Percentiles rank a stretch among this genome's conserved stretches.
Evolutionary conservation across 2,797 vertebrate species (phyloP).

Genomic region (Gorsachius magnificus): DNA sequence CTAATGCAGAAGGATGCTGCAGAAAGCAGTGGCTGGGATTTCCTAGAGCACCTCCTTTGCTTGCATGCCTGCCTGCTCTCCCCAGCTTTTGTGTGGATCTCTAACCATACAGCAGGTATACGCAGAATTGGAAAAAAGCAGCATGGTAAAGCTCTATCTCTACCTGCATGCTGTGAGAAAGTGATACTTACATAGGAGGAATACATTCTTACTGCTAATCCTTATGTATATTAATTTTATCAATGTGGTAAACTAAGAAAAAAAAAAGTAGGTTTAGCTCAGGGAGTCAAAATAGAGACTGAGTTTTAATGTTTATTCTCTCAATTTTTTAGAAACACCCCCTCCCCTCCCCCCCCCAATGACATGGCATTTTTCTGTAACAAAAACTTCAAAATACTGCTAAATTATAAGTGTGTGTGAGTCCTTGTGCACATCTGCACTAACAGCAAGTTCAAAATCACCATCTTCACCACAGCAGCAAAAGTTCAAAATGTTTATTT

Average conservation of each 20-base stretch:
- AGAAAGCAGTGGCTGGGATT: neutral
- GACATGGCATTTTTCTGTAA: neutral
- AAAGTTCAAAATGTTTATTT: neutral
- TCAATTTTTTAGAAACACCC: neutral
- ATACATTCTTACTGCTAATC: neutral
- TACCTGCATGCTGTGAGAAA: neutral
- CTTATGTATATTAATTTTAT: neutral
- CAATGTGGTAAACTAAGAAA: neutral
- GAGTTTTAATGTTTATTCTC: neutral
- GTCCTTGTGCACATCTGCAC: neutral
- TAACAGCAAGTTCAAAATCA: neutral
- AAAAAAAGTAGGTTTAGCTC: neutral
- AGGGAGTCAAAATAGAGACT: neutral
- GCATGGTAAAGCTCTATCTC: neutral
- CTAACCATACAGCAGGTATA: neutral
- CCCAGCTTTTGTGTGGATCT: neutral
- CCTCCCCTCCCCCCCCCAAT: rapidly evolving
- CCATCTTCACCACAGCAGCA: neutral
- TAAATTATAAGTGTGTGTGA: neutral
- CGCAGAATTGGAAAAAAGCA: neutral
- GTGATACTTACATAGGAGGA: neutral
- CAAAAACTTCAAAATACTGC: neutral
- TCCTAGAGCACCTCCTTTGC: neutral
- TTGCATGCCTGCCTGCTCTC: neutral
- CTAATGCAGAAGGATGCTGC: neutral